Base-by-base conservation (phyloP, 2,113 vertebrate genomes). In the Athene noctua region DNA sequence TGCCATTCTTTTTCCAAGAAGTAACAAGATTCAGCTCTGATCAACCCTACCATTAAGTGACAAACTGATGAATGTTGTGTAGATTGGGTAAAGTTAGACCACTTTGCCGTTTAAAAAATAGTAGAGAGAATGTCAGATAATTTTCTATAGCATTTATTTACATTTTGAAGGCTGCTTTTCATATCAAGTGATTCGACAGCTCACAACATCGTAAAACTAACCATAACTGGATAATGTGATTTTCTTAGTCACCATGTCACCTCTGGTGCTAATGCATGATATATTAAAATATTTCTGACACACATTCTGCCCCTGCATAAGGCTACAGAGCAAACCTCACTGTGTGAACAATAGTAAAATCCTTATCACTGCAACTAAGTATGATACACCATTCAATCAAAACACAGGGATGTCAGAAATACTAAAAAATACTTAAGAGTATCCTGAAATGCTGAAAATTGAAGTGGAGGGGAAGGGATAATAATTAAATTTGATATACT, bases 11-110 rank as follows among this genome's bases (percentile, higher is more conserved):
- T 97, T 97, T 94, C 96, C 80, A 98, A 98, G 97, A 98, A 98
- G 97, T 97, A 98, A 98, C 97, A 97, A 97, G 98, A 98, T 97
- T 98, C 85, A 66, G 96, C 68, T 95, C 96, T 97, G 97, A 98
- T 98, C 98, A 97, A 98, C 98, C 97, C 95, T 97, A 98, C 98
- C 95, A 97, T 97, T 96, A 97, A 96, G 94, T 97, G 97, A 97
- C 98, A 98, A 97, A 97, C 96, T 98, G 97, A 98, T 98, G 96
- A 98, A 98, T 98, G 96, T 96, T 21, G 32, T 51, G 61, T 52
- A 91, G 89, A 97, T 23, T 87, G 94, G 92, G 84, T 92, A 97
- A 97, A 98, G 96, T 97, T 97, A 93, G 94, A 94, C 52, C 77
- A 91, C 71, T 96, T 34, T 49, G 71, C 92, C 26, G 11, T 80